Percentiles rank a stretch among this genome's conserved stretches.
These are phyloP conservation scores for Orchestes rusci DNA, from an alignment of 2,888 invertebrate species.

Conservation along the genomic window DNA sequence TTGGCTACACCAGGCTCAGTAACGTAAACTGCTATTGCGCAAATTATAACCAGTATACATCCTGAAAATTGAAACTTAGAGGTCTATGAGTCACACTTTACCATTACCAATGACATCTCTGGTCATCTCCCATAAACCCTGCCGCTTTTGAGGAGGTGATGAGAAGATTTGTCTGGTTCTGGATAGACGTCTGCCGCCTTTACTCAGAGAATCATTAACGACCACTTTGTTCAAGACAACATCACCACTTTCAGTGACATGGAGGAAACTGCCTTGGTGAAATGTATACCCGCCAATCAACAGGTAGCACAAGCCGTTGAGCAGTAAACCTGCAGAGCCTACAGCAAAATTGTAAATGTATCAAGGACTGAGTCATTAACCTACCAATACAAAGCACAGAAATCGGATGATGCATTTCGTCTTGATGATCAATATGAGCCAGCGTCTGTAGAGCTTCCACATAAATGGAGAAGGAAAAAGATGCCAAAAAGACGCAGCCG, in stretches of 20 bases:
- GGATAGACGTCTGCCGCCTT: slow-evolving; percentile 46
- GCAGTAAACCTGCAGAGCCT: slow-evolving; percentile 57
- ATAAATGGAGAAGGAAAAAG: slow-evolving; percentile 72
- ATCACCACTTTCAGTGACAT: slow-evolving; percentile 55
- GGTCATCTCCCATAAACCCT: slow-evolving; percentile 53
- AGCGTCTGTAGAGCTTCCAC: slow-evolving; percentile 78
- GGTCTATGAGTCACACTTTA: background rate
- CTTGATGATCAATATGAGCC: slow-evolving; percentile 64
- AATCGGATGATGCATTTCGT: slow-evolving; percentile 67
- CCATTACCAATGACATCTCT: slow-evolving; percentile 44
- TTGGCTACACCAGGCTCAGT: slow-evolving; percentile 57
- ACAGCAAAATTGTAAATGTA: background rate
- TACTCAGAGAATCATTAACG: slow-evolving; percentile 39
- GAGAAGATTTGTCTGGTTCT: slow-evolving; percentile 36
- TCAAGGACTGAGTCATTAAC: background rate
- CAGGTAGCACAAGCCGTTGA: slow-evolving; percentile 72
- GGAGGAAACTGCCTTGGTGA: slow-evolving; percentile 63
- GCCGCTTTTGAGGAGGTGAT: slow-evolving; percentile 44
- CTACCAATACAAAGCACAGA: slow-evolving; percentile 62
- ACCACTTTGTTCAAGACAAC: slow-evolving; percentile 54
- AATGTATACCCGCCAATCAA: slow-evolving; percentile 75
- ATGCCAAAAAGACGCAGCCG: slow-evolving; percentile 74
- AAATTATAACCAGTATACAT: slow-evolving; percentile 68
- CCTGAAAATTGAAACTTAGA: slow-evolving; percentile 43
- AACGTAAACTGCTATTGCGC: slow-evolving; percentile 54